phyloP scores from a whole-genome alignment of 1,140 invertebrate species.

The Stegodyphus mimosarum region DNA sequence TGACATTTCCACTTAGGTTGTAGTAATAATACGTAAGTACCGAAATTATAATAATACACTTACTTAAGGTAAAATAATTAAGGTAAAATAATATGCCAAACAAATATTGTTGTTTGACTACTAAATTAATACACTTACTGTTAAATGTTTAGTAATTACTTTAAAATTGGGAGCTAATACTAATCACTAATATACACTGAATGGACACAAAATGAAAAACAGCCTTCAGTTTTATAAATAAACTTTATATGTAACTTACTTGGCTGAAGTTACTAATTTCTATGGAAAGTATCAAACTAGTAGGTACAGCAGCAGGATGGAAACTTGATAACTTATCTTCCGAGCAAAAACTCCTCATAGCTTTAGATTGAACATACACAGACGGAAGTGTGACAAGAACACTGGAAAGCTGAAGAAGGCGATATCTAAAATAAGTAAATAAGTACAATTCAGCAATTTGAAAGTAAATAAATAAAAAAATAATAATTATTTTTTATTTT shows the following conservation, averaged over 20 bases:
- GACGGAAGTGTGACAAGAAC: slow-evolving; percentile 35
- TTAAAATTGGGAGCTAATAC: too few species aligned
- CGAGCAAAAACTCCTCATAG: slow-evolving; percentile 53
- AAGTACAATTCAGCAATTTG: background rate
- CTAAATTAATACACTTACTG: too few species aligned
- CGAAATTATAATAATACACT: too few species aligned
- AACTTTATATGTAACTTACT: background rate
- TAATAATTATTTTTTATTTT: background rate
- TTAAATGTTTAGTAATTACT: too few species aligned
- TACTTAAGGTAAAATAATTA: too few species aligned
- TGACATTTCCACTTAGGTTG: too few species aligned
- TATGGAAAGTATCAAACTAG: slow-evolving; percentile 41
- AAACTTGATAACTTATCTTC: slow-evolving; percentile 44
- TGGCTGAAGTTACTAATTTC: slow-evolving; percentile 15
- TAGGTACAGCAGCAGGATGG: slow-evolving; percentile 49
- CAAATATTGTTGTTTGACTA: too few species aligned
- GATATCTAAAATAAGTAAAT: slow-evolving; percentile 17
- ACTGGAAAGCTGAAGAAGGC: slow-evolving; percentile 50
- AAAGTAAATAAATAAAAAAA: background rate
- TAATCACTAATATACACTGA: too few species aligned
- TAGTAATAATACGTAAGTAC: too few species aligned
- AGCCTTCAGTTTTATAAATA: background rate
- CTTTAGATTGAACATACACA: slow-evolving; percentile 35
- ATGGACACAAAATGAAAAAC: too few species aligned
- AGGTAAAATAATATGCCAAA: too few species aligned